Base-by-base conservation (phyloP, 2,113 vertebrate species). In the Stercorarius parasiticus region DNA sequence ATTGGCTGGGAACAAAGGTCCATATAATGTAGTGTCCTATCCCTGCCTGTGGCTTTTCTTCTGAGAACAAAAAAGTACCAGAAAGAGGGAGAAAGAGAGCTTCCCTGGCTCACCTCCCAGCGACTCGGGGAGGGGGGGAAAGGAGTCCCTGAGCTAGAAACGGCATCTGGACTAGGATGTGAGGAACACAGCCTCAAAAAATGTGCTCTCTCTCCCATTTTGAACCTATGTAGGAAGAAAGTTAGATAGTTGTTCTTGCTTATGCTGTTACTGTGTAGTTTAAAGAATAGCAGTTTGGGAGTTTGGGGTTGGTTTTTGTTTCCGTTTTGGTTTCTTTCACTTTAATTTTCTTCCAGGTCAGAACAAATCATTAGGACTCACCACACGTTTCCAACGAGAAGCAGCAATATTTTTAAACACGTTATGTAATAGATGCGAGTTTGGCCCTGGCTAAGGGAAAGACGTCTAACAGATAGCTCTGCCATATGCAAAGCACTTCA, bases 71-170 rank as follows among this genome's bases (percentile, higher is more conserved):
- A 52, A 36, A 34, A 17, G 16, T 17, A 25, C 17, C 27, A 50
- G 42, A 61, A 71, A 52, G 42, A 71, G 30, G 30, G 66, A 15
- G 15, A 71, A 45, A 25, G 2, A 5, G 11, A 11, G 6, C 18
- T 34, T 67, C 26, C 40, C 30, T 32, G 26, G 27, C 13, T 43
- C 42, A 13, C 9, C 22, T 73, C n/a, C 53, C n/a, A 32, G 21
- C 0, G 1, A 4, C 2, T 0, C n/a, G n/a, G n/a, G n/a, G 1
- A 5, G 6, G 12, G 21, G 4, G 4, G 8, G 4, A 52, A 52
- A 59, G 40, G 66, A 53, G 10, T 62, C 23, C 30, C 32, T 21
- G 27, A 55, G n/a, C 15, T 17, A 50, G 16, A 0, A 3, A 20
- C 29, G 47, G 29, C 45, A 29, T 36, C 66, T 34, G 45, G 58